phyloP scores from a whole-genome alignment of 2,888 invertebrate genomes.

The Ptilodon capucinus region DNA sequence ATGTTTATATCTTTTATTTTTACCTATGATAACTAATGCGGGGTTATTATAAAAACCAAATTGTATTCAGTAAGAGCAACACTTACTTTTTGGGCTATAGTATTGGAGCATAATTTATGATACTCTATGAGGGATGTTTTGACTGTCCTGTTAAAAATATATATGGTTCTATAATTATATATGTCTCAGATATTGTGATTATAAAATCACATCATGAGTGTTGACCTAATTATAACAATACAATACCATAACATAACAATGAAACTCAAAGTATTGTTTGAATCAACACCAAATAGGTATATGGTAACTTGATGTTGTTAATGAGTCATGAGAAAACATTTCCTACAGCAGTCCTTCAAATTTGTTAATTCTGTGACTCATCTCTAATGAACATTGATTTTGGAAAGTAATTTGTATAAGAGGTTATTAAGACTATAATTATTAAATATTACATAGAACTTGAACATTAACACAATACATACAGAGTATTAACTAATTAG shows the following conservation, averaged over 20 bases:
- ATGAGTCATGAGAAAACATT: constrained; percentile 2
- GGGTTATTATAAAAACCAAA: too few relatives aligned
- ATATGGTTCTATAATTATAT: too few relatives aligned
- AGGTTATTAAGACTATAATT: background rate
- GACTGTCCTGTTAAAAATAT: too few relatives aligned
- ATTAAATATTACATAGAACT: background rate
- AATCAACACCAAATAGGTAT: constrained; percentile 4
- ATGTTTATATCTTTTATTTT: too few relatives aligned
- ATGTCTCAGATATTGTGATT: too few relatives aligned
- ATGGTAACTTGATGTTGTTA: constrained; percentile 3
- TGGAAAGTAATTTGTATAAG: background rate
- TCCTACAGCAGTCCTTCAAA: background rate
- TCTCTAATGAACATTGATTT: background rate
- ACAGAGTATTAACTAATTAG: too few relatives aligned
- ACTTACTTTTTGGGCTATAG: too few relatives aligned
- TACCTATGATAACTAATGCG: too few relatives aligned
- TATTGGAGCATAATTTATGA: too few relatives aligned
- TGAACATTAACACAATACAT: too few relatives aligned
- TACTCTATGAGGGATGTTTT: too few relatives aligned
- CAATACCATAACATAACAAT: constrained; percentile 13
- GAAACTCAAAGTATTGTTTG: constrained; percentile 3
- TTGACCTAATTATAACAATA: constrained; percentile 15
- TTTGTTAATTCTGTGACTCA: background rate
- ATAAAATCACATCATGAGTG: constrained; percentile 3
- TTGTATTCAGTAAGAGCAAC: too few relatives aligned